Conservation (phyloP, 2,113 vertebrate species). For the Bucco capensis region DNA sequence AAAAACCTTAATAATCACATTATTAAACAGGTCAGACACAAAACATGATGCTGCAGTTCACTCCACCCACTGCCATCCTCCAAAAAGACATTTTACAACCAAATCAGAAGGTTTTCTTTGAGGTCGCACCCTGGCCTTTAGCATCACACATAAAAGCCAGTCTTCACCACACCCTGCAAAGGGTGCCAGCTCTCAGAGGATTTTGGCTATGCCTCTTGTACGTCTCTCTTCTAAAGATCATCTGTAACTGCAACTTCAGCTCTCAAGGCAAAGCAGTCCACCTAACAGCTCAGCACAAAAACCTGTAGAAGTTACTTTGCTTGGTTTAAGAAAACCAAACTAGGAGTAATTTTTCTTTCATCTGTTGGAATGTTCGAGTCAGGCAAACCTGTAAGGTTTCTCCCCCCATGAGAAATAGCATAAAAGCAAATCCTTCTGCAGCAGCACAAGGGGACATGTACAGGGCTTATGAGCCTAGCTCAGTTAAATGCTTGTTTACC, state of each 20-base stretch:
- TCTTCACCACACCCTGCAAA: conserved; percentile 59
- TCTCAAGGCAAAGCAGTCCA: background rate
- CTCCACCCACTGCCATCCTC: conserved; percentile 28
- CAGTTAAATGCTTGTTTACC: conserved; percentile 21
- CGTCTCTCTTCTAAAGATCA: background rate
- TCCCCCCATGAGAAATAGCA: background rate
- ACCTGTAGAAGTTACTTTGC: background rate
- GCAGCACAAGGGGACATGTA: background rate
- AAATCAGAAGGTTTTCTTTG: conserved; percentile 65
- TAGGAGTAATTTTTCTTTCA: background rate
- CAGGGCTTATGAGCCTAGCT: background rate
- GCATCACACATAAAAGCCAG: conserved; percentile 63
- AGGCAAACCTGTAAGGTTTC: background rate
- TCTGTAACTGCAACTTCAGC: background rate
- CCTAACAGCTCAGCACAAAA: background rate
- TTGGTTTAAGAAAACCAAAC: background rate
- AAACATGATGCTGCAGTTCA: conserved; percentile 63
- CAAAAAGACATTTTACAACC: conserved; percentile 61
- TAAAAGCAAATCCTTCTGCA: background rate
- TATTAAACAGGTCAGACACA: conserved; percentile 47
- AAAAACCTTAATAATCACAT: conserved; percentile 26
- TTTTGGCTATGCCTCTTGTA: conserved; percentile 11
- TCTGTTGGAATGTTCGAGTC: background rate
- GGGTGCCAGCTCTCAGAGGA: conserved; percentile 48
- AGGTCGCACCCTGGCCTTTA: conserved; percentile 73